These are phyloP conservation scores for Hormaphis cornu DNA, from an alignment of 1,140 invertebrate species.

Conservation along the genomic window DNA sequence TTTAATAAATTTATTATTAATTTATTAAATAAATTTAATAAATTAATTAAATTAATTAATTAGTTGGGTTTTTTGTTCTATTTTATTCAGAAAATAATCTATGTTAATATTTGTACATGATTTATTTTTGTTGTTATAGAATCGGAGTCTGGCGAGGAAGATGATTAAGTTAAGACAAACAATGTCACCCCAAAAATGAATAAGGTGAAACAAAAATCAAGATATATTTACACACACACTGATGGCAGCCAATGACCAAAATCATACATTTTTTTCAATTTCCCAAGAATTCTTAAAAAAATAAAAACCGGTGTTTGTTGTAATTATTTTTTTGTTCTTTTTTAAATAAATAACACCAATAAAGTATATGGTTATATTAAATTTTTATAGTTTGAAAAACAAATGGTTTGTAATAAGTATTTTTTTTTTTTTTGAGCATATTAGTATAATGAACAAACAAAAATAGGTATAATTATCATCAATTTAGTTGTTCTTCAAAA, in stretches of 20 bases:
- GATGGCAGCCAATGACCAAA: constrained; percentile 30
- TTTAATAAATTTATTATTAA: too few species aligned
- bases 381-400: constrained; percentile 13
- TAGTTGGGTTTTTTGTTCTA: background rate
- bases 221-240: constrained; percentile 7
- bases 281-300: background rate
- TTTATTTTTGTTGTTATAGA: constrained; percentile 33
- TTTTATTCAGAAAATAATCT: background rate
- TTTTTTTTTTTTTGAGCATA: constrained; percentile 5
- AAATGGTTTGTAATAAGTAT: constrained; percentile 1
- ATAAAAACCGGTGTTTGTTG: background rate
- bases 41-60: background rate
- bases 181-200: background rate
- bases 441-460: constrained; percentile 27
- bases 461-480: background rate
- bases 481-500: constrained; percentile 18
- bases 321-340: background rate
- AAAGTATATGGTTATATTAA: background rate
- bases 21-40: too few species aligned
- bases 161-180: constrained; percentile 35
- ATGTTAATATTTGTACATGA: background rate
- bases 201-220: background rate
- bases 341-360: constrained; percentile 22
- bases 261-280: too few species aligned
- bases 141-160: constrained; percentile 39